phyloP scores from a whole-genome alignment of 2,113 vertebrate species.

The Lucifuga dentata region DNA sequence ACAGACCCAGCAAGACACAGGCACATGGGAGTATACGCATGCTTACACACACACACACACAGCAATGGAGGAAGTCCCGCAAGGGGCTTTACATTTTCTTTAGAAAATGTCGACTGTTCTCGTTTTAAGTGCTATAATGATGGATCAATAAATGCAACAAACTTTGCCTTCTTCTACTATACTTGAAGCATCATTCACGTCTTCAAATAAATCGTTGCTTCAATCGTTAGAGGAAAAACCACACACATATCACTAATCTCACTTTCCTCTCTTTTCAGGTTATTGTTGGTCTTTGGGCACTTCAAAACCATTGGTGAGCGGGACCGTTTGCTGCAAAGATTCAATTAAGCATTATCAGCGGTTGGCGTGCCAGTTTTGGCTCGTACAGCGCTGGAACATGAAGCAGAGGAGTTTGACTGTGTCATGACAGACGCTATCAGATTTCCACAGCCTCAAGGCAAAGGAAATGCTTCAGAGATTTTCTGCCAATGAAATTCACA shows the following conservation, averaged over 20 bases:
- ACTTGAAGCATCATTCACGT: not conserved
- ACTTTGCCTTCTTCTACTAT: slow-evolving; percentile 16
- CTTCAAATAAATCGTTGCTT: slow-evolving; percentile 27
- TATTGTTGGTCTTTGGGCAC: slow-evolving; percentile 52
- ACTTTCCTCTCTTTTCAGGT: slow-evolving; percentile 28
- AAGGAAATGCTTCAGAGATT: slow-evolving; percentile 16
- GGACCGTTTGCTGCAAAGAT: slow-evolving; percentile 48
- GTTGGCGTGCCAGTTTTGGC: slow-evolving; percentile 25
- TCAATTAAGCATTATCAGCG: slow-evolving; percentile 46
- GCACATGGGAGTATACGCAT: no score
- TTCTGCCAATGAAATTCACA: not conserved
- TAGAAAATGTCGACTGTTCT: no score
- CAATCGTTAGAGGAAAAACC: slow-evolving; percentile 24
- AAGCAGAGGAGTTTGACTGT: slow-evolving; percentile 37
- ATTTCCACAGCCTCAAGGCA: slow-evolving; percentile 27
- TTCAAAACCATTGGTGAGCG: slow-evolving; percentile 41
- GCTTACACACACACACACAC: no score
- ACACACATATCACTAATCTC: slow-evolving; percentile 13
- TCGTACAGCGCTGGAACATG: slow-evolving; percentile 11
- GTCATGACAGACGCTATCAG: slow-evolving; percentile 43
- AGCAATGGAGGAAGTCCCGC: no score
- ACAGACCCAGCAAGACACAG: no score
- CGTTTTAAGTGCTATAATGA: no score
- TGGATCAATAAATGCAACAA: no score
- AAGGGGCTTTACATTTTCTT: no score